These are phyloP conservation scores for Hepsetus odoe DNA, from an alignment of 2,113 vertebrate species.

Conservation along the genomic window DNA sequence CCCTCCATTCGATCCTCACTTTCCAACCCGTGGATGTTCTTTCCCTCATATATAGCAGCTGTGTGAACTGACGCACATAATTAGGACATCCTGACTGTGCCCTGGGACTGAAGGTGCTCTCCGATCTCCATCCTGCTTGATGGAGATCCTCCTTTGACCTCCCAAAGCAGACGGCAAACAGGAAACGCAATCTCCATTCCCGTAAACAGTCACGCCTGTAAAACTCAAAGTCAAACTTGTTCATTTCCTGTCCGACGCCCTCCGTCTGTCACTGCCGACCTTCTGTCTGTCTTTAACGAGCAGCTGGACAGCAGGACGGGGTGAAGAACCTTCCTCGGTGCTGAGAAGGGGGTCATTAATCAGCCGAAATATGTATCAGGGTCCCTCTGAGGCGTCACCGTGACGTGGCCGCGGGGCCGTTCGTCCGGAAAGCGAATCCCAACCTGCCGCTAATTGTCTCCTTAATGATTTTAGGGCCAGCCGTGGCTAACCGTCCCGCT, in stretches of 20 bases:
- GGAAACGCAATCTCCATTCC: too few relatives aligned
- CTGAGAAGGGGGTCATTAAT: constrained; percentile 33
- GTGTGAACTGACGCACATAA: too few relatives aligned
- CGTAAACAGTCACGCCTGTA: neutral
- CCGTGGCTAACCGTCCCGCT: constrained; percentile 15
- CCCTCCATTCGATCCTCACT: too few relatives aligned
- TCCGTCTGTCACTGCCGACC: constrained; percentile 15
- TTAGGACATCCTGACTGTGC: too few relatives aligned
- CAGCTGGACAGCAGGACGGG: neutral
- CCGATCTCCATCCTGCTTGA: too few relatives aligned
- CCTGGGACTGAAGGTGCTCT: too few relatives aligned
- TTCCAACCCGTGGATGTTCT: too few relatives aligned
- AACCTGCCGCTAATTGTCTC: constrained; percentile 38
- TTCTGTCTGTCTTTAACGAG: constrained; percentile 29
- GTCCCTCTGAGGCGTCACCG: neutral
- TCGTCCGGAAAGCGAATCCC: constrained; percentile 17
- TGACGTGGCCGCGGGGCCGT: neutral
- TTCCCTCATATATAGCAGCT: too few relatives aligned
- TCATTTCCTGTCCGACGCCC: neutral
- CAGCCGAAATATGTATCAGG: constrained; percentile 37
- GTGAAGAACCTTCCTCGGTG: neutral
- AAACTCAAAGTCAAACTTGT: neutral
- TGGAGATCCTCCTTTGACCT: too few relatives aligned
- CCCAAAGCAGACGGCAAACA: too few relatives aligned
- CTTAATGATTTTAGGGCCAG: constrained; percentile 49